phyloP scores from a whole-genome alignment of 2,797 vertebrate genomes.

The Diceros bicornis region DNA sequence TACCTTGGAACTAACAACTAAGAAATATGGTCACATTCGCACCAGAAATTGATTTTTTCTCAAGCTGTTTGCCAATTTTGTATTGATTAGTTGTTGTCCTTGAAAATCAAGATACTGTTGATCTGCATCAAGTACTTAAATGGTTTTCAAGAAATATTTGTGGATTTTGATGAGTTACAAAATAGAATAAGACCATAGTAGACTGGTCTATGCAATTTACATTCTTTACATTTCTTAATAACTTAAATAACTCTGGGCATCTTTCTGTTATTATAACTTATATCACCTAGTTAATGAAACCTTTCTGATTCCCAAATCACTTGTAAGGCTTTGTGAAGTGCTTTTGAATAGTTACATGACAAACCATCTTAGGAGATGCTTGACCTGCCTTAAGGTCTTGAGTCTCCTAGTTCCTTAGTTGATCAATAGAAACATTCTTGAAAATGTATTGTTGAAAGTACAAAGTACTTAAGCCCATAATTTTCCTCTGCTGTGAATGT shows the following conservation, averaged over 20 bases:
- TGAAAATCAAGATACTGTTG: conserved; percentile 73
- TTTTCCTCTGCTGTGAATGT: conserved; percentile 69
- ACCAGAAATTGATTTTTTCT: conserved; percentile 71
- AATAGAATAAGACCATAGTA: conserved; percentile 2
- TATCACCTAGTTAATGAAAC: conserved; percentile 5
- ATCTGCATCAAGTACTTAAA: conserved; percentile 62
- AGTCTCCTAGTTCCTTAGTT: conserved; percentile 59
- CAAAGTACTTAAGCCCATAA: conserved; percentile 35
- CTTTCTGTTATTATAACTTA: conserved; percentile 53
- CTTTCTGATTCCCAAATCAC: conserved; percentile 26
- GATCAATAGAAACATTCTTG: conserved; percentile 73
- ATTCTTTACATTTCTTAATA: conserved; percentile 8
- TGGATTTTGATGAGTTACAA: conserved; percentile 62
- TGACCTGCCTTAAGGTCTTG: conserved; percentile 40
- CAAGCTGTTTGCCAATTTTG: conserved; percentile 52
- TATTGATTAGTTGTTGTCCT: conserved; percentile 62
- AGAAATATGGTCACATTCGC: conserved; percentile 56
- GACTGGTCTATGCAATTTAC: background rate
- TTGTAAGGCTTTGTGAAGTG: conserved; percentile 18
- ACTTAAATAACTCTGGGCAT: background rate
- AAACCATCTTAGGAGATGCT: conserved; percentile 11
- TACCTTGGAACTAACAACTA: conserved; percentile 42
- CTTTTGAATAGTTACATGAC: conserved; percentile 40
- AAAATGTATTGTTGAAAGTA: conserved; percentile 66
- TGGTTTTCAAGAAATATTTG: conserved; percentile 51